Evolutionary conservation across 2,797 vertebrate genomes (phyloP), one percentile per base, ranked within the genome.

Genomic region (Lepilemur ruficaudatus): DNA sequence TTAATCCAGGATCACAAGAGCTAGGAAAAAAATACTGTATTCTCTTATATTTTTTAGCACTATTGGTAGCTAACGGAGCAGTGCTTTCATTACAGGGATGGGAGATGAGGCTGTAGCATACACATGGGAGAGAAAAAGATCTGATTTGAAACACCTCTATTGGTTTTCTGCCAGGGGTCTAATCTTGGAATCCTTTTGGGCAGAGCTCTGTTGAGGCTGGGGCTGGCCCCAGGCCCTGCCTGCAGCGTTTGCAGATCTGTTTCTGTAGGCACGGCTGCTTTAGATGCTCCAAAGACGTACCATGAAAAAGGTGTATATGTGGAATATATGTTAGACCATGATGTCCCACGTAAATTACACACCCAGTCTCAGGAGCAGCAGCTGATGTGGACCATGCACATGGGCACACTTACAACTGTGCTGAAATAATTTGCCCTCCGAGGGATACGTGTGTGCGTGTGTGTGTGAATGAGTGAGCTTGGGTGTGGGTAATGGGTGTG

Each of bases 361-460:
- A 5, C 52, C 32, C 20, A 63, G 6, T 48, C 38, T 75, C n/a
- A 25, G 0, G 25, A 85, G n/a, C 65, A 20, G 14, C 17, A n/a
- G 7, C 35, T 43, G 61, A 35, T n/a, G 38, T 0, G 1, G 20
- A 20, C 13, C 2, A 5, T 12, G 18, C 13, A 18, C 48, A 0
- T 6, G 5, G 2, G 46, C 57, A 25, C 32, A 1, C 12, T 57
- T 17, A 15, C 38, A 4, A 2, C 9, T 14, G 20, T 20, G 30
- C 43, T 32, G 46, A 70, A 15, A 55, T 50, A n/a, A 10, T 83
- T 59, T 46, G 20, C 67, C 35, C 12, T 32, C 35, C 7, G 67
- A 20, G 1, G 30, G 22, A 14, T 65, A 43, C 1, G 13, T 35
- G 4, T 4, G 4, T 3, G 28, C 6, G 13, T 3, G 4, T 15